A percentile compares a stretch with the other conserved stretches of the same genome.
Conservation (phyloP, 2,888 invertebrate species). For the Scelioninae gen. 1 region DNA sequence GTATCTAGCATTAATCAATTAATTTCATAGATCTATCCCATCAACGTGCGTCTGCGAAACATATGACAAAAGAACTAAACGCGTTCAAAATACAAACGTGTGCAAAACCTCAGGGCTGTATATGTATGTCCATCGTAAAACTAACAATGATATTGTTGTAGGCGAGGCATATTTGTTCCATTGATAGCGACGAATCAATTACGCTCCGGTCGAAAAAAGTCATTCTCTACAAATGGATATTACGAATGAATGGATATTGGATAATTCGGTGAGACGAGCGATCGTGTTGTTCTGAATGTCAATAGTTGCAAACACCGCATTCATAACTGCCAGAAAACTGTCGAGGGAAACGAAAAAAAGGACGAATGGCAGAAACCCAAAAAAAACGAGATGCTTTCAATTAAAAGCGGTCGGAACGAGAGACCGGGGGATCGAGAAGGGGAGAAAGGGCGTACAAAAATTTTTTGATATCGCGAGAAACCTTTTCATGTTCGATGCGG, state of each 20-base stretch:
- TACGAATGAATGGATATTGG: conserved; percentile 66
- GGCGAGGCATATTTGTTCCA: conserved; percentile 61
- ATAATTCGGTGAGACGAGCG: conserved; percentile 68
- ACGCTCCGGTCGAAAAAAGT: conserved; percentile 53
- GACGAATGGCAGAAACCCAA: conserved; percentile 17
- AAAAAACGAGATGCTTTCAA: conserved; percentile 59
- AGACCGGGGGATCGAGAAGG: conserved; percentile 10
- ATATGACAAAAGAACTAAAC: conserved; percentile 59
- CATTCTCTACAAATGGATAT: conserved; percentile 62
- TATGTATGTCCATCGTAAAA: conserved; percentile 46
- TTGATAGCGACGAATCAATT: conserved; percentile 62
- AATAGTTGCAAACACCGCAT: conserved; percentile 65
- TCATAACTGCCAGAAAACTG: conserved; percentile 69
- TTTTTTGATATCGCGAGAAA: conserved; percentile 30
- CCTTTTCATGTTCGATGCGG: conserved; percentile 32
- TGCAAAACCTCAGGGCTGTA: conserved; percentile 53
- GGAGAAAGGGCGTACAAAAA: conserved; percentile 2
- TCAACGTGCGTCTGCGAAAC: conserved; percentile 33
- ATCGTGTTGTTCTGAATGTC: conserved; percentile 65
- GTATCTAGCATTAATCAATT: conserved; percentile 33
- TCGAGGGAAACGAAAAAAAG: conserved; percentile 41
- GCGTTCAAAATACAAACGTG: conserved; percentile 39
- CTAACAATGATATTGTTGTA: conserved; percentile 63
- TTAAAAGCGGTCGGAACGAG: conserved; percentile 50
- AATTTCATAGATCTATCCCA: conserved; percentile 17